Evolutionary conservation across 2,797 vertebrate genomes (phyloP), one percentile per base, ranked within the genome.

Genomic region (Ctenochaetus hawaiiensis): DNA sequence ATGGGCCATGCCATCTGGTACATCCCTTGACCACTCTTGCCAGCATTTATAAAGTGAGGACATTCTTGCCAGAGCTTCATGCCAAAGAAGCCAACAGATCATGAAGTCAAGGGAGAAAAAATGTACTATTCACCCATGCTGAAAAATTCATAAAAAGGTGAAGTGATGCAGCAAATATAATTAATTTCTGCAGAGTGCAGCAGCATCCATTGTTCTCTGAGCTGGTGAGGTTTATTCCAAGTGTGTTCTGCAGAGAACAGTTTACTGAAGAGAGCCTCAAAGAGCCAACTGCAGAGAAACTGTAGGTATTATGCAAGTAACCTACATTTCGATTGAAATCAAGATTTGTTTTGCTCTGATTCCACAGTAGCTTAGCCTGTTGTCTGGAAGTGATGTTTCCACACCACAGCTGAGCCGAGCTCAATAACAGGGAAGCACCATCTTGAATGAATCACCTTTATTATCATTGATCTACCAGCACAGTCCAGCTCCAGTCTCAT

Each of bases 1-100:
- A 94, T 92, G 91, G 87, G 23, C 82, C 59, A 57, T 66, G 85
- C 93, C 94, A 95, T 94, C 93, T 95, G 94, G 68, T 93, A 49
- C 75, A 87, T 85, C 87, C 84, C 82, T 86, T 91, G 83, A 81
- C 89, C 90, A 83, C 81, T 75, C 61, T 65, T 85, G 85, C 88
- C 91, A 91, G 80, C 81, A 75, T 84, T 93, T 88, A 85, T 81
- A 87, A 91, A 90, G 78, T 64, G 73, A 85, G 73, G 72, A 87
- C 62, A 70, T 84, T 76, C 78, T 77, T 14, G 78, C 86, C 89
- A 89, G 75, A 64, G 57, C 72, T 54, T 13, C 20, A 5, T 67
- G 78, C 74, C 81, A 80, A 85, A 86, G 74, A 82, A 87, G 62
- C 71, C 83, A 89, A 79, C 72, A 80, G 73, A 87, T 89, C 80